Evolutionary conservation across 1,140 invertebrate genomes (phyloP), one percentile per base, ranked within the genome.

Genomic region (Thalassaphorura encarpata): DNA sequence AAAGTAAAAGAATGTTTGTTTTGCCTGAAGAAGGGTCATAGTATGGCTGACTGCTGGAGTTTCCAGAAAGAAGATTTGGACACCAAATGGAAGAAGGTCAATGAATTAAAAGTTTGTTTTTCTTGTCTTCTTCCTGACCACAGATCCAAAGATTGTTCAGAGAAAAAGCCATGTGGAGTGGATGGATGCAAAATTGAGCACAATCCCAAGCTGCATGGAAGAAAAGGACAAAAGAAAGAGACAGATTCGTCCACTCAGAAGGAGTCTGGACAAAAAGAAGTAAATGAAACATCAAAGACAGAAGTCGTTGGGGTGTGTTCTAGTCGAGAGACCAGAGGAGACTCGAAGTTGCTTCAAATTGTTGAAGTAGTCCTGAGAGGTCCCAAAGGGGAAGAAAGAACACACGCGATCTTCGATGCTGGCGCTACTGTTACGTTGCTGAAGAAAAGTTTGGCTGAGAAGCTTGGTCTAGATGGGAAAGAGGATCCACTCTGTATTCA

Each of bases 331-430:
- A 18, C 31, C 27, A 3, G 24, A 11, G 2, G n/a, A 18, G 18
- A 42, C 21, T 6, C 4, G 33, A 21, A 43, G 2, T 18, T 45
- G 8, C 27, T 43, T 13, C 13, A 26, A 18, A 52, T 57, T 24
- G 6, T 52, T 26, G 41, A 49, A 3, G 56, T 58, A 18, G 29
- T 18, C 16, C 16, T 58, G 1, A 8, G 15, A 3, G 56, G 56
- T 18, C 56, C 50, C 1, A 16, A 15, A n/a, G 56, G 56, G 3
- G 27, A n/a, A 43, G 28, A 46, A 2, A 8, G 5, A 5, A 51
- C 47, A 19, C 40, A 47, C 27, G 56, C 56, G 2, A 19, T 58
- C 15, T 21, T 58, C n/a, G 56, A 58, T 33, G 24, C 15, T 11
- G 56, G 50, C 2, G 28, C 49, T 21, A 28, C 42, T 15, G 19